A percentile compares a stretch with the other conserved stretches of the same genome.
Conservation (phyloP, 1,140 invertebrate species). For the Zelostemma sp. region DNA sequence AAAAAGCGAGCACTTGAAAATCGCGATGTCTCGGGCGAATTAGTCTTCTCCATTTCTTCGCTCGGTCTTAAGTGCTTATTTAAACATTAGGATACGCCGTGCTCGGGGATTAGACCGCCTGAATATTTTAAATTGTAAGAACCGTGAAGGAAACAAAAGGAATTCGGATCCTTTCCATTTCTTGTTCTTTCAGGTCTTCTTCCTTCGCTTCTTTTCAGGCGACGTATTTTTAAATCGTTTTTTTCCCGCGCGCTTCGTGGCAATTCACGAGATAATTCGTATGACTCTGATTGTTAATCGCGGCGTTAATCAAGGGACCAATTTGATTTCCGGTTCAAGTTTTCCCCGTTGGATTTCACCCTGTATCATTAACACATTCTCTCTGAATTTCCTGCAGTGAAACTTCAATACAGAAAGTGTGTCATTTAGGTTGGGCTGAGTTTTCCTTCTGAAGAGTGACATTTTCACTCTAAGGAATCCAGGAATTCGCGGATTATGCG, state of each 20-base stretch:
- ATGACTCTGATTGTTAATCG: conserved; percentile 13
- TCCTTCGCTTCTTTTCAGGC: not conserved
- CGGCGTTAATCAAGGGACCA: conserved; percentile 15
- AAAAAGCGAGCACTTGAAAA: not conserved
- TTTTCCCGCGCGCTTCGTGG: not conserved
- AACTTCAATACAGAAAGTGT: no score
- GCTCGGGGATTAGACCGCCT: not conserved
- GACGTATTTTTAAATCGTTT: no score
- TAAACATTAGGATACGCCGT: not conserved
- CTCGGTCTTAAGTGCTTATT: not conserved
- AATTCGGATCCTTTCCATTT: not conserved
- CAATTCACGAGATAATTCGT: conserved; percentile 10
- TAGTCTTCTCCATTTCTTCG: not conserved
- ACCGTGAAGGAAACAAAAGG: not conserved
- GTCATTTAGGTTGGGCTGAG: no score
- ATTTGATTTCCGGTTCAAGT: not conserved
- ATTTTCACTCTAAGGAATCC: not conserved
- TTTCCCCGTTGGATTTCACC: no score
- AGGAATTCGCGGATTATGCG: no score
- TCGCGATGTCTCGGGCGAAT: not conserved
- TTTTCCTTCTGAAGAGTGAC: no score
- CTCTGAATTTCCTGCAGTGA: no score
- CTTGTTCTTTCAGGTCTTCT: not conserved
- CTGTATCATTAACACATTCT: no score
- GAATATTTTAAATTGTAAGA: no score